Conservation (phyloP, 1,140 invertebrate genomes). For the Agrilus planipennis region DNA sequence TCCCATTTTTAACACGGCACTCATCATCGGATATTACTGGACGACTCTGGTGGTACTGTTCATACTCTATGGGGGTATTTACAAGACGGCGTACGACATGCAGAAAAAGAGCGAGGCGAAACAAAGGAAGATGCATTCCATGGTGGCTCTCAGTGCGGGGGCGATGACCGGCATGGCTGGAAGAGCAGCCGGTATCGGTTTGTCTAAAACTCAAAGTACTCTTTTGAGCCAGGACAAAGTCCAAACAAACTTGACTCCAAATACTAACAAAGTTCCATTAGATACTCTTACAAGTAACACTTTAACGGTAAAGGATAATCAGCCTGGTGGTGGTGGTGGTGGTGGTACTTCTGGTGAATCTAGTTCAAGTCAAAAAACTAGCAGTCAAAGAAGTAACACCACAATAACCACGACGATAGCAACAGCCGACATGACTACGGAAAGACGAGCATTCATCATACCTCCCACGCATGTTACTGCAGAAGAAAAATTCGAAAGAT, state of each 20-base stretch:
- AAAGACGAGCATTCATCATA: conserved; percentile 14
- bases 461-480: conserved; percentile 28
- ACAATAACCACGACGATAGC: conserved; percentile 46
- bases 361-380: conserved; percentile 51
- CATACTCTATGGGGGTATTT: conserved; percentile 93
- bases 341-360: conserved; percentile 40
- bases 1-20: conserved; percentile 93
- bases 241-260: conserved; percentile 26
- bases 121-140: conserved; percentile 85
- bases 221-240: conserved; percentile 59
- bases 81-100: conserved; percentile 96
- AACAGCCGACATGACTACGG: conserved; percentile 25
- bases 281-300: conserved; percentile 11
- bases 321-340: conserved; percentile 15
- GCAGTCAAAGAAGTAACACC: conserved; percentile 43
- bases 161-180: conserved; percentile 84
- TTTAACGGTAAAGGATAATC: conserved; percentile 17
- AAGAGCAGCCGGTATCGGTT: conserved; percentile 70
- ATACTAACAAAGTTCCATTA: conserved; percentile 2
- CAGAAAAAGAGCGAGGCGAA: conserved; percentile 95
- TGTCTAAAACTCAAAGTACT: conserved; percentile 64
- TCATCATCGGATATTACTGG: conserved; percentile 98
- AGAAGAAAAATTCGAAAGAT: conserved; percentile 71
- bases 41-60: conserved; percentile 88
- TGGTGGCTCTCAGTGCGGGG: conserved; percentile 78